These are phyloP conservation scores for Protonemura montana DNA, from an alignment of 2,888 invertebrate genomes.

Conservation along the genomic window DNA sequence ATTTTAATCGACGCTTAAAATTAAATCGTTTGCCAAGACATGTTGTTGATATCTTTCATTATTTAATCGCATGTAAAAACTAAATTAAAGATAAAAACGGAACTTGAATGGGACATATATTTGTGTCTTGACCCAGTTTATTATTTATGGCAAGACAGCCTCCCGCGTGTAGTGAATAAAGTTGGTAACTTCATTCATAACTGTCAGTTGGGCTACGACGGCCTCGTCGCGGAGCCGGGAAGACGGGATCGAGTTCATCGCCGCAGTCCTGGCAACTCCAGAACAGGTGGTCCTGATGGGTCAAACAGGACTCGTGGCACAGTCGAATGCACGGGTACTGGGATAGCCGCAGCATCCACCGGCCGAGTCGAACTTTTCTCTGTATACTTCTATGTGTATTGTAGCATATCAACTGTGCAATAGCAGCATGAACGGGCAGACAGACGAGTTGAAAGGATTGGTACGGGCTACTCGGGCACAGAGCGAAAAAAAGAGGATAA, in stretches of 20 bases:
- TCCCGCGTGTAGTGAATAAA: constrained; percentile 25
- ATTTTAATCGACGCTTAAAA: neutral
- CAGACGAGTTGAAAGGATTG: neutral
- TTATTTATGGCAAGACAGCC: neutral
- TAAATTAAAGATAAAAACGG: neutral
- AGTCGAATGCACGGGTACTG: neutral
- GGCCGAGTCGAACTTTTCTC: neutral
- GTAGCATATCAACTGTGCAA: neutral
- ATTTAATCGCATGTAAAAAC: neutral
- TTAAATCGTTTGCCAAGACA: too few species aligned
- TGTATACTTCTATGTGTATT: neutral
- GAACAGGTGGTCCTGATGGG: neutral
- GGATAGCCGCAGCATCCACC: neutral
- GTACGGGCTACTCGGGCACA: neutral
- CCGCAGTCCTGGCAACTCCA: neutral
- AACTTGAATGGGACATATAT: constrained; percentile 14
- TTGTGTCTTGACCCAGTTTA: constrained; percentile 14
- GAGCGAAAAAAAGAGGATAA: neutral
- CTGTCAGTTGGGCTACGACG: neutral
- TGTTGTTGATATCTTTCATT: too few species aligned
- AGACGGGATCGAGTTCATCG: neutral
- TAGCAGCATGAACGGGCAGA: neutral
- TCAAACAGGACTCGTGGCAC: neutral
- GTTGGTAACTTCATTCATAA: constrained; percentile 26
- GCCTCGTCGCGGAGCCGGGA: neutral